Evolutionary conservation across 2,888 invertebrate genomes (phyloP).

Genomic region (Rhimphoctona megacephalus): DNA sequence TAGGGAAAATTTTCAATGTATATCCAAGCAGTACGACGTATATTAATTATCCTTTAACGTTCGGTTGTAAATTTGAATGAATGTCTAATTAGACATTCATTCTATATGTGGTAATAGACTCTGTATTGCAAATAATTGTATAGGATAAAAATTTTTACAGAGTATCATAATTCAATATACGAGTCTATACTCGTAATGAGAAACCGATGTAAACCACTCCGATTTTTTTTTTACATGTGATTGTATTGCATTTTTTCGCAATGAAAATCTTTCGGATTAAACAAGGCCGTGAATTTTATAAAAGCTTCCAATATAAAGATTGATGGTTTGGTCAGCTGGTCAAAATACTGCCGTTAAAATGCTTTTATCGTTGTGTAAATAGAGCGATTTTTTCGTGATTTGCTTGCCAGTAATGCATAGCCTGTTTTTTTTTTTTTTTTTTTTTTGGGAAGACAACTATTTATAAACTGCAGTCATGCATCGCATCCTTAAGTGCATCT

Average conservation of each 20-base stretch:
- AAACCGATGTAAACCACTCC: background rate
- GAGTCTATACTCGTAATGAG: too few relatives aligned
- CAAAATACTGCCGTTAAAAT: background rate
- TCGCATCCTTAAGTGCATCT: background rate
- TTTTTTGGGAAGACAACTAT: background rate
- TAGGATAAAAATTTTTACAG: background rate
- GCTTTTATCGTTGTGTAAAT: slow-evolving; percentile 20
- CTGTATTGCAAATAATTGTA: background rate
- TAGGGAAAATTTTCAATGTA: background rate
- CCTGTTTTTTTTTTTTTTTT: background rate
- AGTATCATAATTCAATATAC: too few relatives aligned
- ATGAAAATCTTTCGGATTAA: background rate
- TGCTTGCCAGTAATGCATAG: background rate
- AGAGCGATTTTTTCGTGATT: background rate
- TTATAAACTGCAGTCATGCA: background rate
- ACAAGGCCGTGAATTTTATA: background rate
- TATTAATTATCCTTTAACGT: background rate
- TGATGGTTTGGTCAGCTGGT: background rate
- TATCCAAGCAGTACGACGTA: background rate
- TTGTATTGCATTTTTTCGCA: background rate
- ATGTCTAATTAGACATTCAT: background rate
- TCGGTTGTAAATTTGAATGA: background rate
- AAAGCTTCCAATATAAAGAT: background rate
- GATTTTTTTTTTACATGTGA: background rate
- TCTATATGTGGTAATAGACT: background rate